Evolutionary conservation across 2,888 invertebrate species (phyloP).

Genomic region (Dioctria linearis): DNA sequence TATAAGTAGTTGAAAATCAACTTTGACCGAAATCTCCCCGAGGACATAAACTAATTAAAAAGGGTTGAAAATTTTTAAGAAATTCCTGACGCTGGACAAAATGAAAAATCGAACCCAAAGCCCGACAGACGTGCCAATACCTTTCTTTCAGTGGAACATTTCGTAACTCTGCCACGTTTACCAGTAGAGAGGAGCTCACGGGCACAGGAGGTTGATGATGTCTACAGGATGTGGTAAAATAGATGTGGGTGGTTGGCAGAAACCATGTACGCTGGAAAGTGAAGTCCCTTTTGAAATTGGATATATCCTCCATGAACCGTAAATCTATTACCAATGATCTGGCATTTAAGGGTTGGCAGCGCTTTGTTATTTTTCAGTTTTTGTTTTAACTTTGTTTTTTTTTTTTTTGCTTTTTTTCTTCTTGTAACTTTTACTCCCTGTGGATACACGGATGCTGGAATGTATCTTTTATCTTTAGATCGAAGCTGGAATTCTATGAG

Average conservation of each 20-base stretch:
- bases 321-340: constrained; percentile 47
- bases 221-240: not conserved
- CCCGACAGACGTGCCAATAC: constrained; percentile 8
- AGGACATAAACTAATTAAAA: constrained; percentile 49
- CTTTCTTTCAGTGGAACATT: not conserved
- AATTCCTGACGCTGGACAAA: constrained; percentile 36
- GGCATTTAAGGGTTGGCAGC: constrained; percentile 6
- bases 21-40: constrained; percentile 31
- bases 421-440: not conserved
- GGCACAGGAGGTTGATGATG: not conserved
- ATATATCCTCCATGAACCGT: constrained; percentile 33
- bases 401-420: not conserved
- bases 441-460: constrained; percentile 13
- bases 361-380: constrained; percentile 18
- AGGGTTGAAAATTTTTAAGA: constrained; percentile 46
- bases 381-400: not conserved
- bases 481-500: constrained; percentile 88
- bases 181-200: not conserved
- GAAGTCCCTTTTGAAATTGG: constrained; percentile 31
- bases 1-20: constrained; percentile 34
- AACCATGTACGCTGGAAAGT: constrained; percentile 8
- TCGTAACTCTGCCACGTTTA: not conserved
- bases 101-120: constrained; percentile 43
- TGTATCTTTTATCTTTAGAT: constrained; percentile 71
- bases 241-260: not conserved